These are phyloP conservation scores for Zele albiditarsus DNA, from an alignment of 2,888 invertebrate genomes.

Conservation along the genomic window DNA sequence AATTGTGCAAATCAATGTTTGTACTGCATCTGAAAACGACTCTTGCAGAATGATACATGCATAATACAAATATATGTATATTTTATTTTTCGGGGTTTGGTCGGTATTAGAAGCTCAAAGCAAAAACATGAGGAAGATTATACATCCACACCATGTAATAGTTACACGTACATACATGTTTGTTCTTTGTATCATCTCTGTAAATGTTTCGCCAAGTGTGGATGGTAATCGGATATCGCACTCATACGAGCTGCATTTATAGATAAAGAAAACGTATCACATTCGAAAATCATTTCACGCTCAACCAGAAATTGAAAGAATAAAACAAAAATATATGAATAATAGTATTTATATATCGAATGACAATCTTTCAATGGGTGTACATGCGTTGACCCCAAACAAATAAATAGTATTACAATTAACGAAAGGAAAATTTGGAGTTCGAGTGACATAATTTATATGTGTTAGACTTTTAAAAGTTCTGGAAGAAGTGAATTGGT, in stretches of 20 bases:
- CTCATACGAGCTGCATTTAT: neutral
- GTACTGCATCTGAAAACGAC: too few relatives aligned
- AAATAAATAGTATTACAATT: neutral
- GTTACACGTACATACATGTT: neutral
- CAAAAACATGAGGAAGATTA: conserved; percentile 59
- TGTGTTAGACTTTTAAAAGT: neutral
- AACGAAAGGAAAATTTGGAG: neutral
- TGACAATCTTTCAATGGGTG: neutral
- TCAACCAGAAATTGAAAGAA: neutral
- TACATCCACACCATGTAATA: conserved; percentile 22
- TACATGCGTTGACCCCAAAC: neutral
- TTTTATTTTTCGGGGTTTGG: conserved; percentile 46
- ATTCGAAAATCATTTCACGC: neutral
- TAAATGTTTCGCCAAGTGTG: conserved; percentile 5
- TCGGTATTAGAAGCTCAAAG: conserved; percentile 54
- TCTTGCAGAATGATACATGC: too few relatives aligned
- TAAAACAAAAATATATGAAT: neutral
- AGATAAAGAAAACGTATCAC: neutral
- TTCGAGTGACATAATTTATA: neutral
- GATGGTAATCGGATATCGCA: conserved; percentile 3
- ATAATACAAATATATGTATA: too few relatives aligned
- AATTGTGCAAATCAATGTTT: too few relatives aligned
- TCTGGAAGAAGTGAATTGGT: neutral
- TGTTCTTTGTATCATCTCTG: conserved; percentile 14
- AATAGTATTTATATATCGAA: neutral